Evolutionary conservation across 2,888 invertebrate genomes (phyloP).

Genomic region (Trichogramma dendrolimi): DNA sequence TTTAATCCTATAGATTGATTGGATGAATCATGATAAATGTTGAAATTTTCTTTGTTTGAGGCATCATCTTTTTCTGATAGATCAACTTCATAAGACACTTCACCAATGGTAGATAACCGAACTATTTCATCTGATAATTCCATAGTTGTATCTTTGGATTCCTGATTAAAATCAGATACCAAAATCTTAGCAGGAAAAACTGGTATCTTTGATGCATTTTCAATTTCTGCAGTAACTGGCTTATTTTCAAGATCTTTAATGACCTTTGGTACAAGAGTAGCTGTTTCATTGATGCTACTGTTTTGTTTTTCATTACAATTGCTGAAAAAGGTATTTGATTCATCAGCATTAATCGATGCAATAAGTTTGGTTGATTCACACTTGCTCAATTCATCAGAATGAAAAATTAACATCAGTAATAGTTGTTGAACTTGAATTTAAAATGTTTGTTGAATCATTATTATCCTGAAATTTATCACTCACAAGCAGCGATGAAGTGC

Average conservation of each 20-base stretch:
- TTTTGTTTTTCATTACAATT: neutral
- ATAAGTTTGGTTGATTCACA: neutral
- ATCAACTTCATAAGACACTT: conserved; percentile 24
- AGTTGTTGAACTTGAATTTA: neutral
- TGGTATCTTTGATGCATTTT: conserved; percentile 2
- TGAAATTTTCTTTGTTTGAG: neutral
- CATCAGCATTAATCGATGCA: no score
- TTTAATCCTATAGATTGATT: neutral
- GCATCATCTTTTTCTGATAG: conserved; percentile 12
- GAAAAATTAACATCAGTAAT: neutral
- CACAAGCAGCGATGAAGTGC: no score
- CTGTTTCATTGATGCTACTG: neutral
- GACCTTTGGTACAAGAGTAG: neutral
- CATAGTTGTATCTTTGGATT: conserved; percentile 10
- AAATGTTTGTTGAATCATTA: neutral
- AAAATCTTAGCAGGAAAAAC: conserved; percentile 8
- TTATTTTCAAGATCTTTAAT: neutral
- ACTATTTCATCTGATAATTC: conserved; percentile 8
- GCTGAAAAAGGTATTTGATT: no score
- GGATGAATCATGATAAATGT: neutral
- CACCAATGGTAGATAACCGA: conserved; percentile 26
- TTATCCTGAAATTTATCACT: neutral
- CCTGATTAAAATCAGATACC: conserved; percentile 11
- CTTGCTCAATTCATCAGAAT: conserved; percentile 1
- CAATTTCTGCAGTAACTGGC: neutral